Evolutionary conservation across 2,888 invertebrate genomes (phyloP).

Genomic region (Hesperia comma): DNA sequence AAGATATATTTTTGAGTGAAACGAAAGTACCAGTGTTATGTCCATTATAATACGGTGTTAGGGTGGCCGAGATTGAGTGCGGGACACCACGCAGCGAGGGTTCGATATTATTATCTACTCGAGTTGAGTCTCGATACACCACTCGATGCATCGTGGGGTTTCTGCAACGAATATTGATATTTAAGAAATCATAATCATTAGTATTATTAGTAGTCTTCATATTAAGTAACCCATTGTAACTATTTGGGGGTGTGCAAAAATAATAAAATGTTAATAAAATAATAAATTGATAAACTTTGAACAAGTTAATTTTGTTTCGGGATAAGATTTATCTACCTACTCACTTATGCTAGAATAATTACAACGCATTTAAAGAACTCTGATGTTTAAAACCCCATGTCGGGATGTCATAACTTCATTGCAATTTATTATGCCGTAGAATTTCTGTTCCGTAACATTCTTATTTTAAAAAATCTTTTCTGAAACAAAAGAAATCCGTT

Average conservation of each 20-base stretch:
- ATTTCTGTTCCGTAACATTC: constrained; percentile 26
- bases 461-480: constrained; percentile 26
- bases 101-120: constrained; percentile 75
- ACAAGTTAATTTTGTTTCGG: too few relatives aligned
- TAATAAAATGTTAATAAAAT: too few relatives aligned
- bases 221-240: too few relatives aligned
- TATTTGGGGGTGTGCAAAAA: too few relatives aligned
- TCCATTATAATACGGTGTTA: constrained; percentile 1
- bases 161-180: constrained; percentile 9
- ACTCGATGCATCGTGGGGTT: constrained; percentile 72
- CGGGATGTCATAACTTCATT: constrained; percentile 33
- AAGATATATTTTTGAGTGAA: constrained; percentile 53
- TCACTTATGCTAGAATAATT: too few relatives aligned
- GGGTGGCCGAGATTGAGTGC: constrained; percentile 68
- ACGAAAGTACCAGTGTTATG: constrained; percentile 31
- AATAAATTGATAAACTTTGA: too few relatives aligned
- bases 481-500: constrained; percentile 36
- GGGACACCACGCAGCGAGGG: constrained; percentile 68
- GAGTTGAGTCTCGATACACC: constrained; percentile 64
- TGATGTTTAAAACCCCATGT: constrained; percentile 16
- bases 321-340: too few relatives aligned
- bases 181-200: not conserved
- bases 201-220: too few relatives aligned
- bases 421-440: constrained; percentile 22
- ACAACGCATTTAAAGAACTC: too few relatives aligned